Base-by-base conservation (phyloP, 2,113 vertebrate species). In the Malurus alboscapulatus region DNA sequence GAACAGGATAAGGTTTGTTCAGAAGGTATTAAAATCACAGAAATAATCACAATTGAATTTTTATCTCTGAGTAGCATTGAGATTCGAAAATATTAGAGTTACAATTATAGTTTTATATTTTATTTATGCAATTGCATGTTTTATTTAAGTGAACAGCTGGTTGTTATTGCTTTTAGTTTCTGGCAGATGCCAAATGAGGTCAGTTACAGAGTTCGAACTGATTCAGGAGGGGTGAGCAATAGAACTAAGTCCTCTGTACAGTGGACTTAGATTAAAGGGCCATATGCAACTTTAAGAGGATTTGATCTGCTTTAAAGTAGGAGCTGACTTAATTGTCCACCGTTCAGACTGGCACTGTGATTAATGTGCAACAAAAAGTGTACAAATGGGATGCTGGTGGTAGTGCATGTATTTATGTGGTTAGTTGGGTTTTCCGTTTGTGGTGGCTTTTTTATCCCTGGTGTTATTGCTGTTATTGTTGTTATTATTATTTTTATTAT, bases 161-260 rank as follows among this genome's bases (percentile, higher is more conserved):
- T 12, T 89, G 66, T 40, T 87, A 34, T 51, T 95, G 69, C 80
- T 94, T 89, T 92, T 88, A n/a, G 61, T 81, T 90, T 95, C 76
- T 93, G 73, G 53, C 90, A 93, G 92, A 95, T 91, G 92, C 73
- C 87, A 96, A 95, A 94, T 82, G 89, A 96, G 93, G 96, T 95
- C 93, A 95, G 88, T 95, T 95, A 90, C 74, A 86, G 73, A 44
- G 84, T 58, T 87, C 0, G 6, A 92, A 75, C 69, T 75, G 88
- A 92, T 87, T 91, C 92, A 58, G 77, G 77, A 73, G 47, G 61
- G 50, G 78, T 63, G 62, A 72, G 61, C 45, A 25, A 91, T 68
- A 71, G 69, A 84, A 94, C 44, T 65, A 90, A 88, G 86, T 76
- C 63, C 48, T 79, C 73, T 54, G 58, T 50, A 51, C 54, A 29